phyloP scores from a whole-genome alignment of 2,888 invertebrate genomes.

The Agrotis exclamationis region DNA sequence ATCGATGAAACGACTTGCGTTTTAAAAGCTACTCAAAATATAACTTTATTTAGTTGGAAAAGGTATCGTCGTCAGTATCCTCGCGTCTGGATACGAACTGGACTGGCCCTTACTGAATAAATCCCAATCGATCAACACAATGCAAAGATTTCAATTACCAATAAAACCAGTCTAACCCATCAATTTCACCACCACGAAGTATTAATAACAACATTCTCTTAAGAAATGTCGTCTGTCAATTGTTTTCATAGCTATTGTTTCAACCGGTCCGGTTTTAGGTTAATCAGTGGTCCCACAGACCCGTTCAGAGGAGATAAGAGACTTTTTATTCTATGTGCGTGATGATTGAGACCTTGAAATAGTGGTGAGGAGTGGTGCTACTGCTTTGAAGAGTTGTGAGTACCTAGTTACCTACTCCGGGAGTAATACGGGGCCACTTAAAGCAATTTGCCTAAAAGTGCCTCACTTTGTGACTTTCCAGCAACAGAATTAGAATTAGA shows the following conservation, averaged over 20 bases:
- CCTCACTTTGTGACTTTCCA: no score
- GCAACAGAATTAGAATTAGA: no score
- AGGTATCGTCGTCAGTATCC: no score
- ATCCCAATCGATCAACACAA: neutral
- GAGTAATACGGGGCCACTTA: no score
- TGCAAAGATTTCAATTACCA: neutral
- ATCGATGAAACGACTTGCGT: no score
- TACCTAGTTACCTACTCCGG: no score
- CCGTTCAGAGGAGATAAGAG: neutral
- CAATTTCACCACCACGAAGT: slow-evolving; percentile 32
- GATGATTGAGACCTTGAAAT: slow-evolving; percentile 70
- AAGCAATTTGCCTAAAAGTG: no score
- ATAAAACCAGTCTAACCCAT: neutral
- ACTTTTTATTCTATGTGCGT: slow-evolving; percentile 57
- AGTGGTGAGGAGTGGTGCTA: slow-evolving; percentile 25
- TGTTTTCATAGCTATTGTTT: slow-evolving; percentile 58
- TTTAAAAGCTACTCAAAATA: no score
- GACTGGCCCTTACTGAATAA: neutral
- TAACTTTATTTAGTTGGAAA: no score
- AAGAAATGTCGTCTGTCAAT: slow-evolving; percentile 54
- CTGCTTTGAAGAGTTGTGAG: slow-evolving; percentile 1
- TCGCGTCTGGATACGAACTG: no score
- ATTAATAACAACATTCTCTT: slow-evolving; percentile 35
- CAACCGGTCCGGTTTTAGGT: slow-evolving; percentile 38
- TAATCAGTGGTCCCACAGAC: slow-evolving; percentile 53